phyloP scores from a whole-genome alignment of 2,113 vertebrate genomes.

The Chauna torquata region DNA sequence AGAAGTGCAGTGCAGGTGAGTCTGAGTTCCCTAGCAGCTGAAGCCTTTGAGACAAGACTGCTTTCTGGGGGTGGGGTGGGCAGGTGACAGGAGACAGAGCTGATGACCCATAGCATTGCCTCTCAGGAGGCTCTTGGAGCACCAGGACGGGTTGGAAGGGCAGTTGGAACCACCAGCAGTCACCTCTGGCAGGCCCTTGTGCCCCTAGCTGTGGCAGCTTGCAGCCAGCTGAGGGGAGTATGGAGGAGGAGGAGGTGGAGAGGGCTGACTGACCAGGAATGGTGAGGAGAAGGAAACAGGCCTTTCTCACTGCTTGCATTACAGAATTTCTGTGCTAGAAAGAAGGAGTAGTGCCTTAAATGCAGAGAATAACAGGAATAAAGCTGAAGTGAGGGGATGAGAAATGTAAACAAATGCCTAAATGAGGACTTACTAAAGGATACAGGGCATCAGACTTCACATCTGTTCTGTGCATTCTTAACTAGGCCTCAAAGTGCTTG shows the following conservation, averaged over 20 bases:
- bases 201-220: neutral
- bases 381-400: neutral
- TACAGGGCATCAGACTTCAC: neutral
- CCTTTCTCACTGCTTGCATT: neutral
- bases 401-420: neutral
- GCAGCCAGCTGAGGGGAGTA: neutral
- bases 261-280: neutral
- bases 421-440: neutral
- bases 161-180: neutral
- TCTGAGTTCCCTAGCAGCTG: neutral
- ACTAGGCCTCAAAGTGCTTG: neutral
- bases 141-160: neutral
- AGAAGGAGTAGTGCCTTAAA: neutral
- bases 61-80: no score
- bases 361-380: neutral
- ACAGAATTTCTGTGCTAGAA: neutral
- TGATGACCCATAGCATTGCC: accelerated
- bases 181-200: neutral
- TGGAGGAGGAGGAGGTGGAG: accelerated
- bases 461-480: neutral
- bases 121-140: accelerated
- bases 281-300: accelerated
- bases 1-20: neutral
- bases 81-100: neutral
- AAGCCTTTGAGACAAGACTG: neutral